Evolutionary conservation across 2,888 invertebrate species (phyloP).

Genomic region (Malthinus flaveolus): DNA sequence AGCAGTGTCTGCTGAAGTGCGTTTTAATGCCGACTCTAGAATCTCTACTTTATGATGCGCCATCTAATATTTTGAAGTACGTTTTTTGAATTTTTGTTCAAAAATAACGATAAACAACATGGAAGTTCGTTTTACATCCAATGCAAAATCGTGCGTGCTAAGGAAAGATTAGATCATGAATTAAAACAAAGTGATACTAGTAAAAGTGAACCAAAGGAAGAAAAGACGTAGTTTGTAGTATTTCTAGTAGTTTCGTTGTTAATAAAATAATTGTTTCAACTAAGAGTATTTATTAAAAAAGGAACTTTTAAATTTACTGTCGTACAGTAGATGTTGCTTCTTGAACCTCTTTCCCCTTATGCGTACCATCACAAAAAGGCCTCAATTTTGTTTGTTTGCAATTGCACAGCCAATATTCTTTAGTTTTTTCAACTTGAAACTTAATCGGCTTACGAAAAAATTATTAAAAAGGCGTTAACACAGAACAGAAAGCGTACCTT

Average conservation of each 20-base stretch:
- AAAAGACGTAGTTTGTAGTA: too few relatives aligned
- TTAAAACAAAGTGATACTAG: conserved; percentile 47
- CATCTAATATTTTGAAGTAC: conserved; percentile 78
- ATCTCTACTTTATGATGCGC: conserved; percentile 73
- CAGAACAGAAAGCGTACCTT: conserved; percentile 55
- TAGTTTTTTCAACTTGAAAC: conserved; percentile 83
- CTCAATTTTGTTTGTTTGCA: conserved; percentile 93
- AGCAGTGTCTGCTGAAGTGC: conserved; percentile 76
- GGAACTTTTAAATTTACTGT: conserved; percentile 32
- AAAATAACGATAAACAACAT: conserved; percentile 86
- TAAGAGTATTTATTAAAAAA: background rate
- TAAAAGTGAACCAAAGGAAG: conserved; percentile 14
- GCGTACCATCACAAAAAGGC: conserved; percentile 97
- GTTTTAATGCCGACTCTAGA: conserved; percentile 73
- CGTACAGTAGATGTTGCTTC: conserved; percentile 52
- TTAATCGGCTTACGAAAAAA: conserved; percentile 68
- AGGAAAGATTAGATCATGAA: conserved; percentile 84
- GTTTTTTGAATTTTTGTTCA: conserved; percentile 85
- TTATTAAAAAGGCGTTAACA: background rate
- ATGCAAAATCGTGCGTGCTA: conserved; percentile 94
- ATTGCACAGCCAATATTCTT: conserved; percentile 96
- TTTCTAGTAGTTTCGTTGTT: background rate
- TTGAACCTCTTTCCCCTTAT: conserved; percentile 74
- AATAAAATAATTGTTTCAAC: background rate
- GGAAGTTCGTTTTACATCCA: conserved; percentile 97